These are phyloP conservation scores for Protodeltote pygarga DNA, from an alignment of 2,888 invertebrate species.

Conservation along the genomic window DNA sequence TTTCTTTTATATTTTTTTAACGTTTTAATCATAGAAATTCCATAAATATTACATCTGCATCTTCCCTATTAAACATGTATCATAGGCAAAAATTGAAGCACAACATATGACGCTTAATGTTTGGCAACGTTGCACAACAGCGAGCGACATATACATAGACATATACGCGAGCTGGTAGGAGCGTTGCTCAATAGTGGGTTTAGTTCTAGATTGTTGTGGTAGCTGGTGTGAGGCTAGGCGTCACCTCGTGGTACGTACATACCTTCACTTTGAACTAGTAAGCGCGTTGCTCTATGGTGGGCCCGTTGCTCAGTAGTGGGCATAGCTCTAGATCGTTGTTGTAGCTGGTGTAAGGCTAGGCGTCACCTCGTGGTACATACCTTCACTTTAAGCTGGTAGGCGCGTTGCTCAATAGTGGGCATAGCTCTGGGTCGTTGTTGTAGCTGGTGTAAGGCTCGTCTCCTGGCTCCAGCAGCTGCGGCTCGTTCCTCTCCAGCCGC, in stretches of 20 bases:
- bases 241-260: too few species aligned
- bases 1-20: too few species aligned
- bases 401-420: constrained; percentile 90
- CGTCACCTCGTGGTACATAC: constrained; percentile 19
- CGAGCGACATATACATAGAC: too few species aligned
- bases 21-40: too few species aligned
- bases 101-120: too few species aligned
- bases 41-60: too few species aligned
- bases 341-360: constrained; percentile 56
- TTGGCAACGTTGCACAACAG: too few species aligned
- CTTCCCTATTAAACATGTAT: too few species aligned
- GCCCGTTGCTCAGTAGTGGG: constrained; percentile 91
- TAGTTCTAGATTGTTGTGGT: not conserved
- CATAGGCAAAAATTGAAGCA: too few species aligned
- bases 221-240: not conserved
- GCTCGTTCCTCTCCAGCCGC: constrained; percentile 88
- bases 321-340: constrained; percentile 69
- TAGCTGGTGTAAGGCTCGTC: constrained; percentile 60
- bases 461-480: constrained; percentile 86
- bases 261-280: constrained; percentile 87
- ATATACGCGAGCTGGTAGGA: constrained; percentile 85
- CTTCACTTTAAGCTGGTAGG: constrained; percentile 89
- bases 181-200: constrained; percentile 2
- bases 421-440: constrained; percentile 72
- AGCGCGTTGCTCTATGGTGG: constrained; percentile 90